A percentile compares a stretch with the other conserved stretches of the same genome.
phyloP scores from a whole-genome alignment of 2,797 vertebrate genomes.

The Orestias chungarensis region DNA sequence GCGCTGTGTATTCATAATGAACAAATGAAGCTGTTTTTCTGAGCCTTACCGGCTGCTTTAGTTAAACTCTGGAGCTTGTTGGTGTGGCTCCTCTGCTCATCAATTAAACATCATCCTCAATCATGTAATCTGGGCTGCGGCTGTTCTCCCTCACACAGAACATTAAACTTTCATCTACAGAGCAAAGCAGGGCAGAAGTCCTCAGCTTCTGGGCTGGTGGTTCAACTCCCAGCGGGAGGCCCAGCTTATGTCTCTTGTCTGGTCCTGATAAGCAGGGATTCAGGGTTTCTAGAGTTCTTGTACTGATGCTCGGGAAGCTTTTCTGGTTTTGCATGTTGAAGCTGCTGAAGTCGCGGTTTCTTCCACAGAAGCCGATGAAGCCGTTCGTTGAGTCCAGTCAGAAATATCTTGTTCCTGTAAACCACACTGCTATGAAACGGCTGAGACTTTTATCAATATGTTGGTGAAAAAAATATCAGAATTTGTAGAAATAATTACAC shows the following conservation, averaged over 20 bases:
- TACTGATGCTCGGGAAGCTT: too few relatives aligned
- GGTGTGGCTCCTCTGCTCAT: slow-evolving; percentile 3
- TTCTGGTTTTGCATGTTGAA: too few relatives aligned
- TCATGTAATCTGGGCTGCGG: slow-evolving; percentile 5
- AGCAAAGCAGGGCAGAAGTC: not conserved
- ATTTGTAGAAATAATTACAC: too few relatives aligned
- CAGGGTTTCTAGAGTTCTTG: too few relatives aligned
- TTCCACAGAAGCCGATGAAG: slow-evolving; percentile 23
- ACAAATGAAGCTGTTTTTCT: not conserved
- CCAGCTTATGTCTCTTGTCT: too few relatives aligned
- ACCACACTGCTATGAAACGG: too few relatives aligned
- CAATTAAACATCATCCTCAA: slow-evolving; percentile 1
- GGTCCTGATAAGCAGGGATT: too few relatives aligned
- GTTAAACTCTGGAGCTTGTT: too few relatives aligned
- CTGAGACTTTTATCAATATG: too few relatives aligned
- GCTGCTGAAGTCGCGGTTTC: not conserved
- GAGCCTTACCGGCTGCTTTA: not conserved
- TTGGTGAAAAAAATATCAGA: too few relatives aligned
- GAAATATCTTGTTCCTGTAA: too few relatives aligned
- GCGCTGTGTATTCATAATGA: not conserved
- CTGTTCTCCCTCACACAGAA: not conserved
- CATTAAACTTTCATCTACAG: slow-evolving; percentile 20
- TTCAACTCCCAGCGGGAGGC: slow-evolving; percentile 1
- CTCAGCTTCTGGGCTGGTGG: not conserved
- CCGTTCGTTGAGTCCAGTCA: too few relatives aligned